Evolutionary conservation across 2,888 invertebrate genomes (phyloP).

Genomic region (Cylloceria caligata): DNA sequence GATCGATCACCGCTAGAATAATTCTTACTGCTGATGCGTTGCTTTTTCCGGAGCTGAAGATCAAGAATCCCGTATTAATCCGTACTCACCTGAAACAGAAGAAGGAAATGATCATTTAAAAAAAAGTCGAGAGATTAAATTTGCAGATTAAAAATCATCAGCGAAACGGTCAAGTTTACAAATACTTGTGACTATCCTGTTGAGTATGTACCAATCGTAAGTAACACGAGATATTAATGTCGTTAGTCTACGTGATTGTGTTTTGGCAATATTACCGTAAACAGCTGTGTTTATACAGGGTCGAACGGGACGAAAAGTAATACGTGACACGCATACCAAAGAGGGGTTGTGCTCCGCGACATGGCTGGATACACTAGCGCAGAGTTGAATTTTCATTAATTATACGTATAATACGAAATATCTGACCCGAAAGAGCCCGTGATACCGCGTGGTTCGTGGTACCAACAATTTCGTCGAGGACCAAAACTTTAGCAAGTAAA

Average conservation of each 20-base stretch:
- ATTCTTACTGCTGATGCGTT: constrained; percentile 4
- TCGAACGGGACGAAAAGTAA: constrained; percentile 77
- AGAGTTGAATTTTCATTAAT: constrained; percentile 81
- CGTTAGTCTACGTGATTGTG: constrained; percentile 71
- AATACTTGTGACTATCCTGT: not conserved
- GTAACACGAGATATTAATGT: constrained; percentile 52
- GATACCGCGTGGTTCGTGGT: not conserved
- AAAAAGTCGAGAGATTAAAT: constrained; percentile 11
- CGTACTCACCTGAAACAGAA: constrained; percentile 37
- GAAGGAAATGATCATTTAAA: not conserved
- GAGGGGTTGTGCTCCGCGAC: constrained; percentile 65
- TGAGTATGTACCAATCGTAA: constrained; percentile 22
- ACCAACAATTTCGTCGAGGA: not conserved
- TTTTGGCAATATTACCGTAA: constrained; percentile 80
- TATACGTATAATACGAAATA: constrained; percentile 24
- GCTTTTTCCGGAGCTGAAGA: not conserved
- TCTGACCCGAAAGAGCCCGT: constrained; percentile 4
- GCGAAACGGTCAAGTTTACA: not conserved
- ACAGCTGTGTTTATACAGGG: constrained; percentile 81
- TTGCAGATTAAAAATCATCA: not conserved
- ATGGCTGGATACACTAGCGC: constrained; percentile 76
- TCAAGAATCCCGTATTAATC: not conserved
- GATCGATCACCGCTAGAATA: constrained; percentile 51
- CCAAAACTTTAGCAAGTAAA: not conserved
- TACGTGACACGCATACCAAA: constrained; percentile 83